phyloP scores from a whole-genome alignment of 2,113 vertebrate species.

The Natator depressus region DNA sequence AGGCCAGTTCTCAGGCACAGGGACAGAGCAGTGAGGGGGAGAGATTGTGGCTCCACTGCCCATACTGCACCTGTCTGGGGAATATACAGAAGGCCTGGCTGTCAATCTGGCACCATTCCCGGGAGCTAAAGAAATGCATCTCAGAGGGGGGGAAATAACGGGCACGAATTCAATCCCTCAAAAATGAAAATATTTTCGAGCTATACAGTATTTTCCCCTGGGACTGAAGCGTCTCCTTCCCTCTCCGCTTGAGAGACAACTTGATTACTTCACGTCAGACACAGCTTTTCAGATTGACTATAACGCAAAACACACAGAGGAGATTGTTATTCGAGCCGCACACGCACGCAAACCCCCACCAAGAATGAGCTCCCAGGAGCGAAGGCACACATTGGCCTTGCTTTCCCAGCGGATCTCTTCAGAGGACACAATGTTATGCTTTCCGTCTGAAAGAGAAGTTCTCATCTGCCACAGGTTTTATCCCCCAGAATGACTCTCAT shows the following conservation, averaged over 20 bases:
- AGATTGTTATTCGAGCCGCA: conserved; percentile 31
- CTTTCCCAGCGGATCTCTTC: background rate
- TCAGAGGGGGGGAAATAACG: background rate
- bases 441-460: background rate
- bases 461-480: background rate
- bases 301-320: conserved; percentile 13
- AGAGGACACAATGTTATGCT: background rate
- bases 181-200: conserved; percentile 38
- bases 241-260: conserved; percentile 51
- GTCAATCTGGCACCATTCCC: background rate
- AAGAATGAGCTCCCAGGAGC: background rate
- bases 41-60: rapidly evolving
- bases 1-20: background rate
- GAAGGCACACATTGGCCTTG: background rate
- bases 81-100: background rate
- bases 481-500: background rate
- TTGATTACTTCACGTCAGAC: conserved; percentile 65
- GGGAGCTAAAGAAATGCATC: background rate
- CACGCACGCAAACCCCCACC: rapidly evolving
- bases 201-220: conserved; percentile 35
- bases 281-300: conserved; percentile 42
- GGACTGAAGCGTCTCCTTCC: conserved; percentile 47
- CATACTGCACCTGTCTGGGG: background rate
- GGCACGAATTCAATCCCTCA: conserved; percentile 19
- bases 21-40: background rate